Conservation (phyloP, 2,888 invertebrate species). For the Trissoscelio sp. region DNA sequence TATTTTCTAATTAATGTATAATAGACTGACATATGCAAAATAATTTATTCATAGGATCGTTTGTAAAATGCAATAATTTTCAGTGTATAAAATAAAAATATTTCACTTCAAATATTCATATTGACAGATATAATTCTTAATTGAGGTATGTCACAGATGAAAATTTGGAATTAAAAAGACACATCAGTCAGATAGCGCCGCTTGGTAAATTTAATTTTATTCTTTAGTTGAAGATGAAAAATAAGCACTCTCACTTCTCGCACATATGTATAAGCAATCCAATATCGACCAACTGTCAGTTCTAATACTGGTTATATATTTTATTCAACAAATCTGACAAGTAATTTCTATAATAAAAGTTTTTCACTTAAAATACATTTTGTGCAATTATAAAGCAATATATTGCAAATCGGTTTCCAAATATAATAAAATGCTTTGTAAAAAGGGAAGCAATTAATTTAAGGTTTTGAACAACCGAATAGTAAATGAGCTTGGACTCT, state of each 20-base stretch:
- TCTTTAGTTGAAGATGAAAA: constrained; percentile 24
- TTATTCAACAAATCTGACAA: constrained; percentile 23
- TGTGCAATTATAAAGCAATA: background rate
- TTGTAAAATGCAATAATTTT: too few relatives aligned
- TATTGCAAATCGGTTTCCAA: background rate
- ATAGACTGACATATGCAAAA: too few relatives aligned
- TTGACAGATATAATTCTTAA: too few relatives aligned
- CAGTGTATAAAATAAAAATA: too few relatives aligned
- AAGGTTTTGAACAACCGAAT: constrained; percentile 60
- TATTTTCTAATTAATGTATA: too few relatives aligned
- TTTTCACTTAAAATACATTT: constrained; percentile 10
- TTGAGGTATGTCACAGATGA: too few relatives aligned
- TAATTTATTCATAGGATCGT: too few relatives aligned
- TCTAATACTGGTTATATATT: constrained; percentile 22
- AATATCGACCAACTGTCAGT: constrained; percentile 22
- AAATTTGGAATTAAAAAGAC: too few relatives aligned
- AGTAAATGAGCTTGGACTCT: constrained; percentile 75
- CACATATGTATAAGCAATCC: constrained; percentile 16
- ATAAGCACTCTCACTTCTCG: constrained; percentile 20
- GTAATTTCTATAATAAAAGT: constrained; percentile 16
- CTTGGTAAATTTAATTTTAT: constrained; percentile 21
- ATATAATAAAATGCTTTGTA: background rate
- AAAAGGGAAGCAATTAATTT: constrained; percentile 1
- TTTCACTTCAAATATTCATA: too few relatives aligned
- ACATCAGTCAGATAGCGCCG: background rate